Evolutionary conservation across 1,140 invertebrate species (phyloP).

Genomic region (Drosophila repletoides): DNA sequence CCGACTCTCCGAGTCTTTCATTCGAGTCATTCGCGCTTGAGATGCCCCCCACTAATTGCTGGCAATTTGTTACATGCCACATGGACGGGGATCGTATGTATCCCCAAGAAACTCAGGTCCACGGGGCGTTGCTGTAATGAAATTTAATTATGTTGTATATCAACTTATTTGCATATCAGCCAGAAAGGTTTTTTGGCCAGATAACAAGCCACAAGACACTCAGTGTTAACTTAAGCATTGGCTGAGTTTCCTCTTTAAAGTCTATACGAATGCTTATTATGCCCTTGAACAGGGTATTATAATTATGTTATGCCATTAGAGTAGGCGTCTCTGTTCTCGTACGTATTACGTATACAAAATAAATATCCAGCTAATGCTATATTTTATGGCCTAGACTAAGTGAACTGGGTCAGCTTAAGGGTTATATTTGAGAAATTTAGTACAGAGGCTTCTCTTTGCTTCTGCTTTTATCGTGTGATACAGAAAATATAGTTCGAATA

Average conservation of each 20-base stretch:
- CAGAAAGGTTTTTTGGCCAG: slow-evolving; percentile 43
- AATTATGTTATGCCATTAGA: not conserved
- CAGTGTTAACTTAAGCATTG: slow-evolving; percentile 19
- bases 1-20: slow-evolving; percentile 9
- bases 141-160: slow-evolving; percentile 78
- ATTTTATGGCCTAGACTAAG: too few relatives aligned
- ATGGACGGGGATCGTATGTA: slow-evolving; percentile 6
- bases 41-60: slow-evolving; percentile 60
- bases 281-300: not conserved
- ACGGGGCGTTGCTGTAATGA: slow-evolving; percentile 67
- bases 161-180: slow-evolving; percentile 71
- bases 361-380: too few relatives aligned
- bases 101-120: slow-evolving; percentile 6
- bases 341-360: too few relatives aligned
- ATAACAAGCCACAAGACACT: slow-evolving; percentile 17
- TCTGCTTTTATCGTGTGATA: too few relatives aligned
- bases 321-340: too few relatives aligned
- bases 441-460: too few relatives aligned
- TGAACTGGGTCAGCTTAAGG: too few relatives aligned
- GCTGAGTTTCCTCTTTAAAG: slow-evolving; percentile 4
- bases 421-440: too few relatives aligned
- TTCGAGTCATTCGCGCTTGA: slow-evolving; percentile 1
- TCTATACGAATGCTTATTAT: not conserved
- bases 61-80: slow-evolving; percentile 67
- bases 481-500: too few relatives aligned